Conservation (phyloP, 2,888 invertebrate genomes). For the Ptilodon capucinus region DNA sequence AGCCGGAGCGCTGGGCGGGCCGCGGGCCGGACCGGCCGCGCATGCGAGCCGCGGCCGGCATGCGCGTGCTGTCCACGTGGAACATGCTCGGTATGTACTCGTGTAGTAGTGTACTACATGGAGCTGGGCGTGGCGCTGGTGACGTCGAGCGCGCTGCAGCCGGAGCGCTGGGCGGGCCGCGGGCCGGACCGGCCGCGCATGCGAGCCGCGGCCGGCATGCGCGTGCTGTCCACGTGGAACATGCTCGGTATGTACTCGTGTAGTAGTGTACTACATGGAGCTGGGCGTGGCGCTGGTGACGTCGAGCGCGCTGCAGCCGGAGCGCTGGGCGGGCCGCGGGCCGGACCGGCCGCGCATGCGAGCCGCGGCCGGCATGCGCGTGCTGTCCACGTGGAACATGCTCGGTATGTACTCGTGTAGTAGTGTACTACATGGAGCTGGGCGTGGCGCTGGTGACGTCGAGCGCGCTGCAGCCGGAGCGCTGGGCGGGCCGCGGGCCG, state of each 20-base stretch:
- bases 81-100: conserved; percentile 86
- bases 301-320: too few species aligned
- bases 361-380: too few species aligned
- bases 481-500: too few species aligned
- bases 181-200: conserved; percentile 85
- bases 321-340: too few species aligned
- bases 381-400: too few species aligned
- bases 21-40: conserved; percentile 81
- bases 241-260: conserved; percentile 84
- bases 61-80: conserved; percentile 96
- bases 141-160: conserved; percentile 65
- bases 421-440: too few species aligned
- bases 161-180: conserved; percentile 72
- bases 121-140: conserved; percentile 74
- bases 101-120: conserved; percentile 29
- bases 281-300: too few species aligned
- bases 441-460: too few species aligned
- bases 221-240: conserved; percentile 96
- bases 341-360: too few species aligned
- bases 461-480: too few species aligned
- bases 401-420: too few species aligned
- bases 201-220: conserved; percentile 96
- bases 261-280: background rate
- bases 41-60: conserved; percentile 96
- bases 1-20: conserved; percentile 71